Conservation (phyloP, 2,888 invertebrate species). For the Melitaea athalia region DNA sequence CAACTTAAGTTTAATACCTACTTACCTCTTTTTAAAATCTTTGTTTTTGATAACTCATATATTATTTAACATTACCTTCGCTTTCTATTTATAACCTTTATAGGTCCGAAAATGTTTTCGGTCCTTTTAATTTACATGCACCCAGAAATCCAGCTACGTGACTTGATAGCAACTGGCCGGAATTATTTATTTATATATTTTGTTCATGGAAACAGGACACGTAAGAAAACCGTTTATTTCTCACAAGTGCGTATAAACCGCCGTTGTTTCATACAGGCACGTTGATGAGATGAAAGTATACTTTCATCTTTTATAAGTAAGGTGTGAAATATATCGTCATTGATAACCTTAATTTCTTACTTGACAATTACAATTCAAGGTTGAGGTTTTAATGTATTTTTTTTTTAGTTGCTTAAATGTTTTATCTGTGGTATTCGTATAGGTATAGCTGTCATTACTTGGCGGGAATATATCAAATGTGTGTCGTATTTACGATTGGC, state of each 20-base stretch:
- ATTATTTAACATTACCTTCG: too few species aligned
- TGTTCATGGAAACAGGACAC: background rate
- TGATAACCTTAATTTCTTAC: slow-evolving; percentile 7
- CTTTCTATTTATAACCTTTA: background rate
- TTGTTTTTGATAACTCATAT: too few species aligned
- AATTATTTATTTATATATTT: background rate
- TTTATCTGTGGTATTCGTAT: background rate
- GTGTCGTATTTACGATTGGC: too few species aligned
- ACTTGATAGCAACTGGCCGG: slow-evolving; percentile 1
- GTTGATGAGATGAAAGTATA: slow-evolving; percentile 24
- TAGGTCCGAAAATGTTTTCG: background rate
- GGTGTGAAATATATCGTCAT: background rate
- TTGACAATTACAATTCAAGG: background rate
- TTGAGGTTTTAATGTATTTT: background rate
- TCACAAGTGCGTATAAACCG: background rate
- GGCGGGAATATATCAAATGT: too few species aligned
- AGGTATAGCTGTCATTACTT: too few species aligned
- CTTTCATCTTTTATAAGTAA: slow-evolving; percentile 17
- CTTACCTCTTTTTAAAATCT: background rate
- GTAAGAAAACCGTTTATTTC: slow-evolving; percentile 4
- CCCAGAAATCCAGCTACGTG: background rate
- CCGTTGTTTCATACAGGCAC: background rate
- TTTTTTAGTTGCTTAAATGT: background rate
- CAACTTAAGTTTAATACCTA: background rate
- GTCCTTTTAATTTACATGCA: background rate